Base-by-base conservation (phyloP, 2,113 vertebrate species). In the Ramphastos sulfuratus region DNA sequence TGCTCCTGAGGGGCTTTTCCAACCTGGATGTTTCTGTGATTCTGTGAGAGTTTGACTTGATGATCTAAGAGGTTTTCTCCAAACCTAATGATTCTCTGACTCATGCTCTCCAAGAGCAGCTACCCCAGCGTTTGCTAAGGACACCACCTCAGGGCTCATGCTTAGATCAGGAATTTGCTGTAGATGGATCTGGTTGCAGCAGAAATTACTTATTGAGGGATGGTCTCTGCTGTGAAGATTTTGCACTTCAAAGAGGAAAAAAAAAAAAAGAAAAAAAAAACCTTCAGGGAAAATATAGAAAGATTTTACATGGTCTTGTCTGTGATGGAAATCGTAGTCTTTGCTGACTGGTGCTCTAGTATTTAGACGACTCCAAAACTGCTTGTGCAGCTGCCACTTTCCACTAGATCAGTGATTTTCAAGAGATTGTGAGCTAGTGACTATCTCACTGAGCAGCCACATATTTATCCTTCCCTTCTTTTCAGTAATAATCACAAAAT, bases 381-480 rank as follows among this genome's bases (percentile, higher is more conserved):
- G 59, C 80, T 69, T 19, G 33, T 91, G 74, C 79, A 83, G 54
- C 54, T 81, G 61, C 55, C 63, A 44, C 30, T 94, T 94, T 96
- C 79, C 90, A 75, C 85, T 94, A 95, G 65, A 87, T 85, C 85
- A 66, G 33, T 95, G 66, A 65, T 96, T 94, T 91, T 93, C 50
- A 82, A 83, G 60, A 90, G 50, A 42, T 59, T 80, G 12, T 23
- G 44, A 83, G 65, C 33, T 80, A 78, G 42, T 65, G 48, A 88
- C 35, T 81, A 52, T 84, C 94, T 85, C 56, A 77, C 85, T 42
- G 31, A 21, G 71, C 33, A 81, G 42, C 5, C 42, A 71, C 25
- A 8, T 44, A 25, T 54, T 83, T 94, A 11, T 50, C 59, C 33
- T 67, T 88, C 76, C 94, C 87, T 11, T 6, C 18, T 87, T 89